Percentiles rank a stretch among this genome's conserved stretches.
Conservation (phyloP, 2,888 invertebrate species). For the Chesias legatella region DNA sequence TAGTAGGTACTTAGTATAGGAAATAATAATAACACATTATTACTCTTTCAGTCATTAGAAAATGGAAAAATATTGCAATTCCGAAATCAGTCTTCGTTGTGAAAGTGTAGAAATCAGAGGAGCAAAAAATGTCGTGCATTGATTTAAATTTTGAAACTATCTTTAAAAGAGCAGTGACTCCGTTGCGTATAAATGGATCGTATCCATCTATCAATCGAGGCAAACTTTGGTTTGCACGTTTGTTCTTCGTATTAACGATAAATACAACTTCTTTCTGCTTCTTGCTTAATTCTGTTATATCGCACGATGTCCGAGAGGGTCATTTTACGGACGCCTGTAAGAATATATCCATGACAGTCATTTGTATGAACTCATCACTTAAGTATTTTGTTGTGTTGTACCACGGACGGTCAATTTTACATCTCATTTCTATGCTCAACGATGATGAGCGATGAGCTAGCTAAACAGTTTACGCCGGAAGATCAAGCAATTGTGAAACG, state of each 20-base stretch:
- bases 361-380: conserved; percentile 40
- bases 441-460: conserved; percentile 45
- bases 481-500: conserved; percentile 41
- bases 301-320: conserved; percentile 38
- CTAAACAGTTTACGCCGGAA: conserved; percentile 32
- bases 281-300: conserved; percentile 40
- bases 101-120: neutral
- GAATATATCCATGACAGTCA: conserved; percentile 45
- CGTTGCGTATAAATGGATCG: conserved; percentile 40
- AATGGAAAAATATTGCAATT: neutral
- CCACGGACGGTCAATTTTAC: conserved; percentile 34
- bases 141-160: conserved; percentile 36
- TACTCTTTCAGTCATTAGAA: conserved; percentile 1
- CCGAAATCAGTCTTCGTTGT: neutral
- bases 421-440: conserved; percentile 41
- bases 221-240: conserved; percentile 34
- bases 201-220: conserved; percentile 38
- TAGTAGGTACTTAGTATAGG: too few species aligned
- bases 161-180: conserved; percentile 36
- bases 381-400: conserved; percentile 47
- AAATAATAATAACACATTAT: neutral
- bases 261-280: conserved; percentile 23
- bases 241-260: conserved; percentile 25
- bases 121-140: conserved; percentile 7
- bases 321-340: conserved; percentile 48